Evolutionary conservation across 2,113 vertebrate genomes (phyloP).

Genomic region (Pristiophorus japonicus): DNA sequence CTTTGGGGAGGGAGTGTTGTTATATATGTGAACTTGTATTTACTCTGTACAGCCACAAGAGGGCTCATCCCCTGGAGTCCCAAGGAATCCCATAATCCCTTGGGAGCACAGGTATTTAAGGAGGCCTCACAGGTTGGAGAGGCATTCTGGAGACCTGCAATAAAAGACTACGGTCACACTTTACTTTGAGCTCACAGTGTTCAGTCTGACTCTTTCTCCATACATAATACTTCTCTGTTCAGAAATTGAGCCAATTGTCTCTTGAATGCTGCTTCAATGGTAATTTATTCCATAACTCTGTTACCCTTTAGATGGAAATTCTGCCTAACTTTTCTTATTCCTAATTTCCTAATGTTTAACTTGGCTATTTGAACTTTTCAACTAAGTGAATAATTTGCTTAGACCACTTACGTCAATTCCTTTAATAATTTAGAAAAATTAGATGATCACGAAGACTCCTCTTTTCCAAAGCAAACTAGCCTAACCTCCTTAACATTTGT

Average conservation of each 20-base stretch:
- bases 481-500: background rate
- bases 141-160: too few species aligned
- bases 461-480: background rate
- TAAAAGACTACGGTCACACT: too few species aligned
- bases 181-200: too few species aligned
- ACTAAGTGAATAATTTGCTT: background rate
- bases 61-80: too few species aligned
- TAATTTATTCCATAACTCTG: background rate
- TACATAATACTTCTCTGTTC: too few species aligned
- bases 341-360: background rate
- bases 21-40: too few species aligned
- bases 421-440: background rate
- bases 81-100: too few species aligned
- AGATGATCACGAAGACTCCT: background rate
- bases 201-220: too few species aligned
- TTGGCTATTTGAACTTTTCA: background rate
- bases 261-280: background rate
- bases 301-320: background rate
- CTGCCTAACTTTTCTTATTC: background rate
- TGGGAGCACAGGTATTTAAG: too few species aligned
- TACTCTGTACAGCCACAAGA: too few species aligned
- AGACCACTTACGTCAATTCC: background rate
- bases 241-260: background rate
- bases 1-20: too few species aligned
- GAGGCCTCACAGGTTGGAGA: too few species aligned